These are phyloP conservation scores for Linnaemya tessellans DNA, from an alignment of 2,888 invertebrate genomes.

Conservation along the genomic window DNA sequence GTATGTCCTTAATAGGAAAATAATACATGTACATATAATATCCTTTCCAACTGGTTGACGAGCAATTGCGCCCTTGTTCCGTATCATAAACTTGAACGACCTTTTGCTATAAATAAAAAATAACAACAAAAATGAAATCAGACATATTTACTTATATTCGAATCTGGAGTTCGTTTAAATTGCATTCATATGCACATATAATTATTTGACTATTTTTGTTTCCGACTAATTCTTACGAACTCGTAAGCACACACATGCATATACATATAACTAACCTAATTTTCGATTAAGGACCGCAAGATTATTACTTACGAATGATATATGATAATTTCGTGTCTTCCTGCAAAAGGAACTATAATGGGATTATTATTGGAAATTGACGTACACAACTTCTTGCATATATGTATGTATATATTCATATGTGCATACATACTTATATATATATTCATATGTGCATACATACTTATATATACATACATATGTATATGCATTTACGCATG, in stretches of 20 bases:
- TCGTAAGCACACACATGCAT: too few species aligned
- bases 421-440: neutral
- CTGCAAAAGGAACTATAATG: too few species aligned
- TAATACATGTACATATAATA: constrained; percentile 25
- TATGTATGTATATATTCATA: neutral
- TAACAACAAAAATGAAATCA: constrained; percentile 30
- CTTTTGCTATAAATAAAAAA: constrained; percentile 60
- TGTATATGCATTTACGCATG: neutral
- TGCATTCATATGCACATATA: neutral
- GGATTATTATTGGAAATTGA: too few species aligned
- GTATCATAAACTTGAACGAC: constrained; percentile 68
- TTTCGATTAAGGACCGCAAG: too few species aligned
- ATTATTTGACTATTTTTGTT: too few species aligned
- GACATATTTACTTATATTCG: constrained; percentile 9
- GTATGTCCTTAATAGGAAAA: neutral
- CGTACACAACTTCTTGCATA: neutral
- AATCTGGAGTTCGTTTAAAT: constrained; percentile 40
- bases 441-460: neutral
- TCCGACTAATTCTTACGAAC: constrained; percentile 11
- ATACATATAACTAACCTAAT: too few species aligned
- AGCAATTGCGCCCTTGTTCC: constrained; percentile 67
- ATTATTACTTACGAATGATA: too few species aligned
- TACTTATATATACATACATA: neutral
- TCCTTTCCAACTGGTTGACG: constrained; percentile 63
- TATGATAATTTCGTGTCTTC: too few species aligned